A percentile compares a stretch with the other conserved stretches of the same genome.
phyloP scores from a whole-genome alignment of 2,113 vertebrate genomes.

The Callipepla squamata region DNA sequence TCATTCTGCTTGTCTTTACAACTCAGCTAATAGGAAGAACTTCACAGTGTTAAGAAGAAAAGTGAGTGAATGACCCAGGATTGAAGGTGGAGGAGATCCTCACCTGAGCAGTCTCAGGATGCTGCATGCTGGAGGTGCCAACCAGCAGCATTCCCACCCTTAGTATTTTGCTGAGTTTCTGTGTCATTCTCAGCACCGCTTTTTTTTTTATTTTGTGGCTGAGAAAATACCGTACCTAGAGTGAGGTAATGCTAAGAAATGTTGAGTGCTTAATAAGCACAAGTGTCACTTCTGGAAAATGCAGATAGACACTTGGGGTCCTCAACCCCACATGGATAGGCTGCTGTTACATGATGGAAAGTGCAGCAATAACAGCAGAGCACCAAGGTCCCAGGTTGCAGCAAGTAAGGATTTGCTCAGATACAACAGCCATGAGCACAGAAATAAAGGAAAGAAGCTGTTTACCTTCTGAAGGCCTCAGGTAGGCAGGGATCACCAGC shows the following conservation, averaged over 20 bases:
- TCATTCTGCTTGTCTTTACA: not conserved
- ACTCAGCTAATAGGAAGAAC: conserved; percentile 5
- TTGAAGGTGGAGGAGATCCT: not conserved
- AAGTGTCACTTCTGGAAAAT: not conserved
- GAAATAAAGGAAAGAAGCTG: no score
- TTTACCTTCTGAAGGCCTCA: no score
- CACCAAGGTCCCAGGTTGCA: no score
- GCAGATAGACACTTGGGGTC: not conserved
- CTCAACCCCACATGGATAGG: no score
- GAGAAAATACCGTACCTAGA: not conserved
- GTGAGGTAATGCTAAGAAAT: not conserved
- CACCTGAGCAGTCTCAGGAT: not conserved
- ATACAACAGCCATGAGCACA: no score
- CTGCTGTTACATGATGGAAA: no score
- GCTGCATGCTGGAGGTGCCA: accelerated
- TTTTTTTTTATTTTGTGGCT: not conserved
- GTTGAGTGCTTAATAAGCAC: not conserved
- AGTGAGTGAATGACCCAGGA: not conserved
- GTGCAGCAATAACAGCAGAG: no score
- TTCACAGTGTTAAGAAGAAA: not conserved
- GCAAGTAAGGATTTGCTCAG: no score
- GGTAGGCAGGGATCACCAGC: no score
- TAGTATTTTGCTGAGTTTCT: not conserved
- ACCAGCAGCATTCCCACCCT: not conserved
- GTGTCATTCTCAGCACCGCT: not conserved